Base-by-base conservation (phyloP, 2,888 invertebrate genomes). In the Cerastoderma edule region DNA sequence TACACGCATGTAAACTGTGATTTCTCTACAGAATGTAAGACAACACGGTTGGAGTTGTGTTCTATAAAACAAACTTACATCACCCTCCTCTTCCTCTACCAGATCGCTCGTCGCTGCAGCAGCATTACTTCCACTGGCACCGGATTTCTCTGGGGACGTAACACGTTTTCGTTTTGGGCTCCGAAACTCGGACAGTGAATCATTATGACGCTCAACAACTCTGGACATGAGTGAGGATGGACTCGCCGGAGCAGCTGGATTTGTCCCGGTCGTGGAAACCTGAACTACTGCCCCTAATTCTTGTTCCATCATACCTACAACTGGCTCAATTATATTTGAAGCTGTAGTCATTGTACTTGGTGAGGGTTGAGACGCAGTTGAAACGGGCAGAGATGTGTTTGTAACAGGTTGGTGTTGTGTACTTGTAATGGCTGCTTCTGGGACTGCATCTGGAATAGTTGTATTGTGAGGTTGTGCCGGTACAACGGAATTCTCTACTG, bases 151-250 rank as follows among this genome's bases (percentile, higher is more conserved):
- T 30, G 87, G 83, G 28, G 88, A 81, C 44, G 63, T 63, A 22
- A 87, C 67, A 60, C 86, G 84, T 28, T 85, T 77, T 32, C 88
- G 73, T 57, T 89, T 89, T 2, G 89, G 85, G 57, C 85, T 83
- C 54, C 87, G 78, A 69, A 88, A 89, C 30, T 87, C 86, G 8
- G 69, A 78, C 24, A 83, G 76, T 0, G 86, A 87, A 13, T 78
- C 75, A 54, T 54, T 39, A 35, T 39, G 54, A 1, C 39, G 5
- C 10, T 39, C 39, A 22, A 33, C 3, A 16, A 60, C 8, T 19
- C 60, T 32, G 0, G 39, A 39, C 35, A 24, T 44, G 4, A 24
- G 24, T 60, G 60, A 24, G 24, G 24, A 27, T 19, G 30, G 57
- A 53, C 10, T 22, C 4, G 57, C 13, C 16, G 19, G 32, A 16